Evolutionary conservation across 2,797 vertebrate species (phyloP).

Genomic region (Cossypha caffra): DNA sequence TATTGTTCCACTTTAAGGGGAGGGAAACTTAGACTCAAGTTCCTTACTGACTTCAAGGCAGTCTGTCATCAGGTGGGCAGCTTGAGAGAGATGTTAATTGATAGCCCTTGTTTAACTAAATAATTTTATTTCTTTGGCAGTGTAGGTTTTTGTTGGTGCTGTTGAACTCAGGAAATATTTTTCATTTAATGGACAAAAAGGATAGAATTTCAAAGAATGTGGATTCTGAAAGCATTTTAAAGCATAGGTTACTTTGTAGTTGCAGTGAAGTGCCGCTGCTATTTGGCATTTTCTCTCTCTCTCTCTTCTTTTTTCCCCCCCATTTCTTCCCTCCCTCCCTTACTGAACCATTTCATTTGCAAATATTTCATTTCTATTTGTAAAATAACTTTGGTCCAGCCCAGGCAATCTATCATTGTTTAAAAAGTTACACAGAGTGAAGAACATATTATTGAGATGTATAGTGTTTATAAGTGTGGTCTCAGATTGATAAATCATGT

Average conservation of each 20-base stretch:
- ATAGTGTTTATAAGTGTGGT: constrained; percentile 76
- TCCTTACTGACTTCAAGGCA: neutral
- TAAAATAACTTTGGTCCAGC: constrained; percentile 59
- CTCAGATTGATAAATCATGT: constrained; percentile 79
- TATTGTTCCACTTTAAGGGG: neutral
- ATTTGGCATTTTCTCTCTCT: neutral
- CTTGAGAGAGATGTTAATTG: neutral
- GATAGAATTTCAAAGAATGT: neutral
- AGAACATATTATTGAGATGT: constrained; percentile 80
- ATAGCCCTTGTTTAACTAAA: neutral
- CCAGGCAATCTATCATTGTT: constrained; percentile 74
- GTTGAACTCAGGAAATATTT: neutral
- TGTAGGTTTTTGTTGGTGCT: neutral
- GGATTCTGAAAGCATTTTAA: neutral
- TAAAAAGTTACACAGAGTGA: constrained; percentile 73
- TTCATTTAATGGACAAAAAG: neutral
- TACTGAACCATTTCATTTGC: constrained; percentile 32
- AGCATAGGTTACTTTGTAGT: neutral
- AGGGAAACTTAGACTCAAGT: neutral
- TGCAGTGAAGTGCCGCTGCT: neutral
- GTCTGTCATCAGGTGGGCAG: neutral
- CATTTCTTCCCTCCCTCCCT: rapidly evolving
- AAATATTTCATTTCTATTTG: constrained; percentile 67
- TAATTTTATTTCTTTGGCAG: neutral
- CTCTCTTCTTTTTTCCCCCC: too few relatives aligned